A percentile compares a stretch with the other conserved stretches of the same genome.
Evolutionary conservation across 2,113 vertebrate species (phyloP).

Genomic region (Megaceryle maxima): DNA sequence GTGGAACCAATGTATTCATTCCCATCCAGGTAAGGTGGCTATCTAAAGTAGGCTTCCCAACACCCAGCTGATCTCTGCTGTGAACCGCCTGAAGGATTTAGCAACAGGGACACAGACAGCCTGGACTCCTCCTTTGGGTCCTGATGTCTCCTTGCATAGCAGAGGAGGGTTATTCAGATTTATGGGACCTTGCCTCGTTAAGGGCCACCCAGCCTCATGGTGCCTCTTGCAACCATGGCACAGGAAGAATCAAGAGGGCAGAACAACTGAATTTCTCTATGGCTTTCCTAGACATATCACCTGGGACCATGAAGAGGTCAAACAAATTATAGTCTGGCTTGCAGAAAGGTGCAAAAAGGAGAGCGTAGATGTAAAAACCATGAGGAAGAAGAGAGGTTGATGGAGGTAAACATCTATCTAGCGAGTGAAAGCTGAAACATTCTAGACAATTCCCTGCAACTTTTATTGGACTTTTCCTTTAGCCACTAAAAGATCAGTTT

Average conservation of each 20-base stretch:
- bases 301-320: not conserved
- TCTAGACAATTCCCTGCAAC: not conserved
- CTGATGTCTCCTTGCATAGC: not conserved
- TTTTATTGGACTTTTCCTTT: not conserved
- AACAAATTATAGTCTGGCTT: not conserved
- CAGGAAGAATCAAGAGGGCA: not conserved
- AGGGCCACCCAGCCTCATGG: not conserved
- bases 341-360: not conserved
- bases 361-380: not conserved
- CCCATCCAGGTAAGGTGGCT: not conserved
- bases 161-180: not conserved
- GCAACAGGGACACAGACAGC: not conserved
- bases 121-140: not conserved
- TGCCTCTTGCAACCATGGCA: rapidly evolving
- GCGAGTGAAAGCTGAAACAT: not conserved
- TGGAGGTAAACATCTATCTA: not conserved
- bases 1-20: not conserved
- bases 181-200: too few species aligned
- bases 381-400: not conserved
- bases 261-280: not conserved
- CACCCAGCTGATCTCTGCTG: not conserved
- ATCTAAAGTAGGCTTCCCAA: not conserved
- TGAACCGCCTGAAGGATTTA: not conserved
- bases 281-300: not conserved
- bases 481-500: not conserved